phyloP scores from a whole-genome alignment of 2,888 invertebrate genomes.

The Lissonota sp. region DNA sequence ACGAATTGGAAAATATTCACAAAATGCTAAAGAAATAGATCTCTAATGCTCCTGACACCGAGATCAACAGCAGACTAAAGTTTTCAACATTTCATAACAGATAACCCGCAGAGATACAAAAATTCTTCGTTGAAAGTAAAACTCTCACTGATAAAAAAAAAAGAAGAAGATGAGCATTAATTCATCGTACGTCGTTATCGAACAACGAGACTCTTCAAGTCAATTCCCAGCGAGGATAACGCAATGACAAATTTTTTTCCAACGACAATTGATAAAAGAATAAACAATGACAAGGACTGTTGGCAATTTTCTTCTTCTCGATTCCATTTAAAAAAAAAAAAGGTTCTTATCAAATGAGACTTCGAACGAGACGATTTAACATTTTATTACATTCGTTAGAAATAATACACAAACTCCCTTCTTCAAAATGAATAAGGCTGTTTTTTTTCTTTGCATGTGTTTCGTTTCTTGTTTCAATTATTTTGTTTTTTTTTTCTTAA shows the following conservation, averaged over 20 bases:
- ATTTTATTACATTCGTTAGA: conserved; percentile 82
- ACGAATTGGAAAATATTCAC: not conserved
- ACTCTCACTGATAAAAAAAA: conserved; percentile 45
- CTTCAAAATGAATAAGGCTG: conserved; percentile 45
- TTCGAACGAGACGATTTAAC: conserved; percentile 72
- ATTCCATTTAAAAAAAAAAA: not conserved
- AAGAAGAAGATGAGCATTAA: conserved; percentile 16
- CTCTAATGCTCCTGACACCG: conserved; percentile 12
- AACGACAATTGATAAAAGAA: not conserved
- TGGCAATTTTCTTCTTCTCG: not conserved
- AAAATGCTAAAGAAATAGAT: not conserved
- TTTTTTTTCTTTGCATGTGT: conserved; percentile 44
- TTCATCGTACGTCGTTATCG: conserved; percentile 5
- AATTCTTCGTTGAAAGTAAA: not conserved
- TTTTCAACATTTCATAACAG: conserved; percentile 43
- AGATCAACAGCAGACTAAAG: conserved; percentile 39
- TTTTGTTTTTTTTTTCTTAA: conserved; percentile 34
- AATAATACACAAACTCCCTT: conserved; percentile 81
- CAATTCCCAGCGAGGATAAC: not conserved
- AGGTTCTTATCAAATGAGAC: conserved; percentile 37
- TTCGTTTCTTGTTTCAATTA: conserved; percentile 39
- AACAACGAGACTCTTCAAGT: conserved; percentile 24
- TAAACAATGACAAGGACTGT: conserved; percentile 34
- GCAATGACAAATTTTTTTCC: conserved; percentile 4
- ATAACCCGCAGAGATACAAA: conserved; percentile 31